A percentile compares a stretch with the other conserved stretches of the same genome.
Evolutionary conservation across 2,113 vertebrate genomes (phyloP).

Genomic region (Siniperca knerii): DNA sequence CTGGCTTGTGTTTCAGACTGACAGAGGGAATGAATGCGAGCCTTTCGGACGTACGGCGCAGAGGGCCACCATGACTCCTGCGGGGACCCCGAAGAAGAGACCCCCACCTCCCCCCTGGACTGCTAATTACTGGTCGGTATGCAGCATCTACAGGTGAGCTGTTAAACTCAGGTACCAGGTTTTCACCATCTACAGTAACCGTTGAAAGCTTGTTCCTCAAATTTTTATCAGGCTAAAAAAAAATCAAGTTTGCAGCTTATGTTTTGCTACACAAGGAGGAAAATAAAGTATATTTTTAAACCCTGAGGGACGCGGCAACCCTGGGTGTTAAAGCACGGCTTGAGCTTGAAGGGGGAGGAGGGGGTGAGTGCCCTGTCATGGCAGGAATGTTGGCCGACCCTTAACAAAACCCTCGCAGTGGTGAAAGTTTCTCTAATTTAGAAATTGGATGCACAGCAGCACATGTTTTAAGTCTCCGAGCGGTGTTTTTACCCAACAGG

Average conservation of each 20-base stretch:
- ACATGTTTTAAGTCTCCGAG: not conserved
- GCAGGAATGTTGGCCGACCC: constrained; percentile 68
- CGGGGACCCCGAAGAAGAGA: constrained; percentile 35
- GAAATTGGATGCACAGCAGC: constrained; percentile 21
- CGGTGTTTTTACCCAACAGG: constrained; percentile 7
- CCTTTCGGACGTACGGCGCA: constrained; percentile 28
- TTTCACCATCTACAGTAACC: not conserved
- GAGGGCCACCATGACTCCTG: constrained; percentile 60
- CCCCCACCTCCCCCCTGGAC: constrained; percentile 1
- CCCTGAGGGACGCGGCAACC: constrained; percentile 14
- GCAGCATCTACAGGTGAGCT: constrained; percentile 68
- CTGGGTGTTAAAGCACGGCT: constrained; percentile 26
- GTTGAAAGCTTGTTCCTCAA: not conserved
- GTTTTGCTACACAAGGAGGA: constrained; percentile 25
- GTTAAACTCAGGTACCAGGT: not conserved
- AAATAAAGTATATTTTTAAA: constrained; percentile 49
- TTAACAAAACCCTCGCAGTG: constrained; percentile 34
- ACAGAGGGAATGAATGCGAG: constrained; percentile 54
- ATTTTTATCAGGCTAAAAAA: not conserved
- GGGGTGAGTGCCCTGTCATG: constrained; percentile 36
- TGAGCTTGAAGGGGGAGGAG: not conserved
- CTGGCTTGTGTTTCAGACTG: constrained; percentile 69
- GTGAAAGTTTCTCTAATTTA: constrained; percentile 23
- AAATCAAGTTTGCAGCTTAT: constrained; percentile 8
- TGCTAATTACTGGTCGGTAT: not conserved